Percentiles rank a stretch among this genome's conserved stretches.
phyloP scores from a whole-genome alignment of 2,888 invertebrate species.

The Catocala nupta region DNA sequence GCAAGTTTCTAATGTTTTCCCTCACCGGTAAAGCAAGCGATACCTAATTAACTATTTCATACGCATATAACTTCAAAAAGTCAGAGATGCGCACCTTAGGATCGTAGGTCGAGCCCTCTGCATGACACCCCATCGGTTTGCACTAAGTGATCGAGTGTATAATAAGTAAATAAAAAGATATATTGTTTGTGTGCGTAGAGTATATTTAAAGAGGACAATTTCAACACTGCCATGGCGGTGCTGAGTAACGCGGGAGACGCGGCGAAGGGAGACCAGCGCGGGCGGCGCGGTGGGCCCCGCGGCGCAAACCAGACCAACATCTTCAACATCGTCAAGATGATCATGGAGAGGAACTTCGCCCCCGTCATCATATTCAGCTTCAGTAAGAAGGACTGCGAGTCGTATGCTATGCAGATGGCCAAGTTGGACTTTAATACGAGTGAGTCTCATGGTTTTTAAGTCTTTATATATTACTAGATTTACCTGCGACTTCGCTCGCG shows the following conservation, averaged over 20 bases:
- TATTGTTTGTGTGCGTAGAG: constrained; percentile 84
- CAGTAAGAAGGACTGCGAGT: constrained; percentile 99
- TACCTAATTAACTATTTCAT: too few relatives aligned
- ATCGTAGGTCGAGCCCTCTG: too few relatives aligned
- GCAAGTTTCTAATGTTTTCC: too few relatives aligned
- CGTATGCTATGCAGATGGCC: constrained; percentile 98
- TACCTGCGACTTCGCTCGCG: too few relatives aligned
- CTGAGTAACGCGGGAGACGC: constrained; percentile 94
- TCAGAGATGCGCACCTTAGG: too few relatives aligned
- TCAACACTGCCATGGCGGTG: constrained; percentile 98
- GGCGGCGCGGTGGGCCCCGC: constrained; percentile 91
- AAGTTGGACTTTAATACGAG: constrained; percentile 98
- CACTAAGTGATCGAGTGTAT: too few relatives aligned
- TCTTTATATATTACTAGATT: too few relatives aligned
- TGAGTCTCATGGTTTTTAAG: constrained; percentile 64
- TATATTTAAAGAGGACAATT: constrained; percentile 98
- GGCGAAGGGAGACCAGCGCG: constrained; percentile 93
- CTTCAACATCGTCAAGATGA: constrained; percentile 99
- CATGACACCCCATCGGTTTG: too few relatives aligned
- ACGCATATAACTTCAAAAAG: too few relatives aligned
- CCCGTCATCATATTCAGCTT: constrained; percentile 99
- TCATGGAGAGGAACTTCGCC: constrained; percentile 98
- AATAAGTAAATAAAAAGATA: too few relatives aligned
- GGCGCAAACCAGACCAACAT: constrained; percentile 93
- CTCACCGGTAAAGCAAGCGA: too few relatives aligned